These are phyloP conservation scores for Takifugu ocellatus DNA, from an alignment of 2,797 vertebrate species.

Conservation along the genomic window DNA sequence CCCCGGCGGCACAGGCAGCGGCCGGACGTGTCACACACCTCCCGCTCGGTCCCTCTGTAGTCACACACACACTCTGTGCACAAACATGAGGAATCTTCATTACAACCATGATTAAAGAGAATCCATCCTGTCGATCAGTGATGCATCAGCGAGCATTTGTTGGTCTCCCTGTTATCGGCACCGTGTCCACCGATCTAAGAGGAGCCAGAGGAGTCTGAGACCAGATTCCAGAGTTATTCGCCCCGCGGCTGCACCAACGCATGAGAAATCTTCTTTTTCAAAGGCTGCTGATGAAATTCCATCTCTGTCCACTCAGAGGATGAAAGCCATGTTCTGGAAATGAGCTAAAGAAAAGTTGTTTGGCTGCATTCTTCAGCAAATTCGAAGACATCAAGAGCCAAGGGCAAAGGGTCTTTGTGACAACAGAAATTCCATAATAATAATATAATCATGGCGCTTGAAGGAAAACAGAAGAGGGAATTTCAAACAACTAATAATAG, in stretches of 20 bases:
- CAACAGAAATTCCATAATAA: slow-evolving; percentile 28
- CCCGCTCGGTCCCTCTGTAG: slow-evolving; percentile 64
- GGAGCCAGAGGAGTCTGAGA: slow-evolving; percentile 14
- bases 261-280: slow-evolving; percentile 33
- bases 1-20: slow-evolving; percentile 80
- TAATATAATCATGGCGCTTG: slow-evolving; percentile 43
- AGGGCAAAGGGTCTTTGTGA: slow-evolving; percentile 27
- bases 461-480: slow-evolving; percentile 37
- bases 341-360: slow-evolving; percentile 23
- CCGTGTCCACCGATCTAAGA: background rate
- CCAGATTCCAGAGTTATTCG: slow-evolving; percentile 19
- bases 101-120: too few species aligned
- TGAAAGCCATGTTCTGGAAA: slow-evolving; percentile 21
- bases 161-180: too few species aligned
- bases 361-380: slow-evolving; percentile 32
- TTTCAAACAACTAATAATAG: slow-evolving; percentile 60
- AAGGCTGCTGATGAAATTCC: slow-evolving; percentile 42
- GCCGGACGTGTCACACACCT: slow-evolving; percentile 75
- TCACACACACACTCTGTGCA: slow-evolving; percentile 80
- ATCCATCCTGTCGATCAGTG: too few species aligned
- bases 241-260: slow-evolving; percentile 23
- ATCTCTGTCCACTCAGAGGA: slow-evolving; percentile 18
- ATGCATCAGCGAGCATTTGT: too few species aligned
- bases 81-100: slow-evolving; percentile 9
- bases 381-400: slow-evolving; percentile 22